phyloP scores from a whole-genome alignment of 2,113 vertebrate species.

The Hirundichthys speculiger region DNA sequence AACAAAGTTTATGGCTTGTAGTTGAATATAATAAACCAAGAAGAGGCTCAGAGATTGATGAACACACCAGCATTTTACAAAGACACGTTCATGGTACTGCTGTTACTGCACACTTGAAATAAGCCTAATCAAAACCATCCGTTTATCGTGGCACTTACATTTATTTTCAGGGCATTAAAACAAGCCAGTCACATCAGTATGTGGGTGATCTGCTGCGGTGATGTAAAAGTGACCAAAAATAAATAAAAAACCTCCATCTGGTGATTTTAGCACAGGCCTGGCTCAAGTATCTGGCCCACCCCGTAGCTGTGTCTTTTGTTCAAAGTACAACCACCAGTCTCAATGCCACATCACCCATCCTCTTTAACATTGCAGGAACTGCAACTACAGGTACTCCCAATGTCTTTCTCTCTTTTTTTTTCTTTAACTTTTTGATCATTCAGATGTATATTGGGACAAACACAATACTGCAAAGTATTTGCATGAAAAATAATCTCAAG shows the following conservation, averaged over 20 bases:
- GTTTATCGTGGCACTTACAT: too few species aligned
- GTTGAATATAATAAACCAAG: too few species aligned
- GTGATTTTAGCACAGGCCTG: not conserved
- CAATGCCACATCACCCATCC: not conserved
- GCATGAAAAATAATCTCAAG: constrained; percentile 48
- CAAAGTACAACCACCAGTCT: not conserved
- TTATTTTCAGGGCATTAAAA: too few species aligned
- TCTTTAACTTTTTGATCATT: constrained; percentile 31
- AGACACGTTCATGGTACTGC: too few species aligned
- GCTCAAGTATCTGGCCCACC: not conserved
- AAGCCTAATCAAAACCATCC: too few species aligned
- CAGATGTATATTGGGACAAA: constrained; percentile 34
- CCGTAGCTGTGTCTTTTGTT: constrained; percentile 6
- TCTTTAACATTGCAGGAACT: not conserved
- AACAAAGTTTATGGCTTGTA: too few species aligned
- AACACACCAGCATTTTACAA: too few species aligned
- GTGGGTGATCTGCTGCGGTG: too few species aligned
- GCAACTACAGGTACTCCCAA: not conserved
- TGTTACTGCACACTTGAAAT: too few species aligned
- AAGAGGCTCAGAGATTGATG: too few species aligned
- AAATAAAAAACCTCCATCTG: not conserved
- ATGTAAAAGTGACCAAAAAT: not conserved
- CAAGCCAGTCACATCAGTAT: not conserved
- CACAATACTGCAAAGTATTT: constrained; percentile 23
- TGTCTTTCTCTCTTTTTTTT: not conserved